These are phyloP conservation scores for Gephyroberyx darwinii DNA, from an alignment of 2,797 vertebrate species.

Conservation along the genomic window DNA sequence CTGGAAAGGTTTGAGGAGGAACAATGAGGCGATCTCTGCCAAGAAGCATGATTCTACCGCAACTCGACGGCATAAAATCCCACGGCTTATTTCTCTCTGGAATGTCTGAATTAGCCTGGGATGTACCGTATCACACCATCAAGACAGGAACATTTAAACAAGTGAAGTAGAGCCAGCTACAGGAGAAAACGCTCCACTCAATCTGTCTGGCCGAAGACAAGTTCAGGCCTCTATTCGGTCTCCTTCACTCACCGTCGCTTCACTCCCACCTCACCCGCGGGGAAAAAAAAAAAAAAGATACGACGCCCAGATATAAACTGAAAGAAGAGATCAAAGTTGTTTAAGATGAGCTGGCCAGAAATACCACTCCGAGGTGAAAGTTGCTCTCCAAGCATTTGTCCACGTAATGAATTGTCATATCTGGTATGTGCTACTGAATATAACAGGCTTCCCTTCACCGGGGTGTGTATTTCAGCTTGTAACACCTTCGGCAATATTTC, in stretches of 20 bases:
- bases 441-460: conserved; percentile 42
- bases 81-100: conserved; percentile 41
- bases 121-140: conserved; percentile 51
- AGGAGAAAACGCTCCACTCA: conserved; percentile 20
- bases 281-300: conserved; percentile 40
- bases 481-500: conserved; percentile 63
- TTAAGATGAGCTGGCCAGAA: conserved; percentile 52
- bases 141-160: conserved; percentile 60
- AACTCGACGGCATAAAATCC: conserved; percentile 36
- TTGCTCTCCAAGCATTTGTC: conserved; percentile 50
- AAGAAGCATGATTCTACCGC: conserved; percentile 37
- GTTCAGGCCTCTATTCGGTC: conserved; percentile 51
- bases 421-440: conserved; percentile 72
- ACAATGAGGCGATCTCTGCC: conserved; percentile 28
- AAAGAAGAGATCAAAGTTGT: conserved; percentile 61
- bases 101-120: conserved; percentile 41
- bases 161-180: conserved; percentile 30
- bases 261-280: conserved; percentile 56
- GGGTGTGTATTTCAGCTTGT: conserved; percentile 53
- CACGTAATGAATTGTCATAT: conserved; percentile 66
- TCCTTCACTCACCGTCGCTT: conserved; percentile 45
- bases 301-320: conserved; percentile 57
- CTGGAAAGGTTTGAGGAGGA: conserved; percentile 31
- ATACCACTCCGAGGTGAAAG: conserved; percentile 53
- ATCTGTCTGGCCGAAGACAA: conserved; percentile 35